These are phyloP conservation scores for Ichneumoninae sp. DNA, from an alignment of 2,888 invertebrate genomes.

Conservation along the genomic window DNA sequence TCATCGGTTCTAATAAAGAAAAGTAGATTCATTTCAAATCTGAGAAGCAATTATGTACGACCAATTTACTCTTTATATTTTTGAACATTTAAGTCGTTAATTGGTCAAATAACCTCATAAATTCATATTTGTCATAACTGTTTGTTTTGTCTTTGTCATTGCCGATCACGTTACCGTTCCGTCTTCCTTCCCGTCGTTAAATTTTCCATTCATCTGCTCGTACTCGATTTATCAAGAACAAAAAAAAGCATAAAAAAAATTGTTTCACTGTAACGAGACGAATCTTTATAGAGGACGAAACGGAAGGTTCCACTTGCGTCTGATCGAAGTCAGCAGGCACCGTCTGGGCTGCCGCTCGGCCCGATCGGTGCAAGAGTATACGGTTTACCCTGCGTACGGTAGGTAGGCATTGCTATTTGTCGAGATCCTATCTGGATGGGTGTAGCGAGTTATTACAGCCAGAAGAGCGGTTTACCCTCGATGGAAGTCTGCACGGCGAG, in stretches of 20 bases:
- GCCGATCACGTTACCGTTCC: no score
- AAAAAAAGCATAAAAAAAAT: not conserved
- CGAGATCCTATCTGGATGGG: conserved; percentile 80
- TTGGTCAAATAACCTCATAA: no score
- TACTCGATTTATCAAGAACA: no score
- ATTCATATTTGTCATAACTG: no score
- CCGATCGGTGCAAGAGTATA: conserved; percentile 16
- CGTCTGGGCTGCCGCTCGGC: conserved; percentile 18
- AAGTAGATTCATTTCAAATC: no score
- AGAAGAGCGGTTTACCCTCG: conserved; percentile 71
- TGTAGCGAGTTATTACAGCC: conserved; percentile 81
- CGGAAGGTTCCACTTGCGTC: not conserved
- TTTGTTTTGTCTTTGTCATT: no score
- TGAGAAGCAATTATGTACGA: no score
- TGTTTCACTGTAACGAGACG: not conserved
- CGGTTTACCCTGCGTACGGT: conserved; percentile 68
- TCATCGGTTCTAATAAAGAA: no score
- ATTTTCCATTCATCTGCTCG: no score
- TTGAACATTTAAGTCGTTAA: no score
- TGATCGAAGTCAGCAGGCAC: not conserved
- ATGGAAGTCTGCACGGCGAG: conserved; percentile 30
- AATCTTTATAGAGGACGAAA: not conserved
- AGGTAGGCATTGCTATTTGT: conserved; percentile 81
- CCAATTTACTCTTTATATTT: no score
- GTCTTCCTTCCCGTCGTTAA: no score